Evolutionary conservation across 2,888 invertebrate genomes (phyloP), one percentile per base, ranked within the genome.

Genomic region (Acleris emargana): DNA sequence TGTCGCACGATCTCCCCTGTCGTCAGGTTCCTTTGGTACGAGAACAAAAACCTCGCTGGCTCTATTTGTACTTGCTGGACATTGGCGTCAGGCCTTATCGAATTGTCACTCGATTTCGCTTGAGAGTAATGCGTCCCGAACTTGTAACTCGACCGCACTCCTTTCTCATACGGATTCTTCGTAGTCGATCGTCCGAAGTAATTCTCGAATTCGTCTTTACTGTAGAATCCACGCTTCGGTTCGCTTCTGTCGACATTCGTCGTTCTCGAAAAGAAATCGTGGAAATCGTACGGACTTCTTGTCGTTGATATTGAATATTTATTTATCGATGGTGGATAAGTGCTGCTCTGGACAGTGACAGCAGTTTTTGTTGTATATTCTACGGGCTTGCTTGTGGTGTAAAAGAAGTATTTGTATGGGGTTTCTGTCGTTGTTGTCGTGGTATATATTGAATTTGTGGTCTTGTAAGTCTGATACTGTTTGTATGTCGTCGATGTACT

Each of bases 271-370:
- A 81, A 79, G 69, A 87, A 93, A 54, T 92, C 91, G 76, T 91
- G 87, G 75, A 93, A 93, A 70, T 91, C 89, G 80, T 94, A 94
- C 1, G 94, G 94, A 76, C 90, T 94, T 81, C 89, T 91, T 13
- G 94, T 94, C 16, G 93, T 90, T 18, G 92, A 86, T 43, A 91
- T 82, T 5, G 89, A 91, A 70, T 89, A 91, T 78, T 87, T 91
- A 71, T 89, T 87, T 62, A 86, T 62, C 13, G 84, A 84, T 43
- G 86, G 81, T 43, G 84, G 83, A 66, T 80, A 81, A 5, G 70
- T 71, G 7, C 84, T 80, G 64, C 54, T 71, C 58, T 76, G 68
- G 32, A 32, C 9, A 54, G 77, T 77, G 59, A 78, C 79, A 60
- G 82, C 82, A 2, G 84, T 74, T 70, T 82, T 88, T 68, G 84